Conservation (phyloP, 2,797 vertebrate species). For the Vultur gryphus region DNA sequence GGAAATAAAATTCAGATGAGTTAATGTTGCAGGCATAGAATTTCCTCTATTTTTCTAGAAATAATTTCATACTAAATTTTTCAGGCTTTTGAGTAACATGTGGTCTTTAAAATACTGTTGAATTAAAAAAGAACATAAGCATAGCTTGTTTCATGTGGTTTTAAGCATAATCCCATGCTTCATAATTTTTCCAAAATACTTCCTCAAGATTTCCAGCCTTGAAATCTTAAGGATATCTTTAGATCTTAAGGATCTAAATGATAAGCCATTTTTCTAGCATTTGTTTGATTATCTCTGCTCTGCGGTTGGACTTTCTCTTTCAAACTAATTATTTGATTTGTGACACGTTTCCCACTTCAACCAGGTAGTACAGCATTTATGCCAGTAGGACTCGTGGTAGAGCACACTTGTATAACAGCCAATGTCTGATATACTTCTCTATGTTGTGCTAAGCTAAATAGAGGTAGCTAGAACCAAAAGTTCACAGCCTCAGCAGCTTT, state of each 20-base stretch:
- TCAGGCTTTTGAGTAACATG: neutral
- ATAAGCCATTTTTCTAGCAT: neutral
- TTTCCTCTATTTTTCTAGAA: conserved; percentile 8
- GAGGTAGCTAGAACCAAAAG: neutral
- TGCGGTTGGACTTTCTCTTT: neutral
- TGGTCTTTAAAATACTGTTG: neutral
- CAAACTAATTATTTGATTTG: neutral
- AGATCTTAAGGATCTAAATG: too few species aligned
- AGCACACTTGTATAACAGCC: neutral
- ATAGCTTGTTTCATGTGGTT: neutral
- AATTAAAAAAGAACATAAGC: neutral
- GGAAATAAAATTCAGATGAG: conserved; percentile 11
- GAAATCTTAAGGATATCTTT: too few species aligned
- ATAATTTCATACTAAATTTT: neutral
- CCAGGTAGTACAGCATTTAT: neutral
- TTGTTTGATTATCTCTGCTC: neutral
- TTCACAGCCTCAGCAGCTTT: neutral
- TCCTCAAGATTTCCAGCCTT: neutral
- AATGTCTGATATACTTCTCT: neutral
- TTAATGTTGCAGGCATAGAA: neutral
- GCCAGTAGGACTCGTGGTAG: neutral
- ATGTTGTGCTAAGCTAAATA: neutral
- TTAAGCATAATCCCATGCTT: neutral
- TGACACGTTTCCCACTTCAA: neutral
- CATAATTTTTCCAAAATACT: neutral